A percentile compares a stretch with the other conserved stretches of the same genome.
Conservation (phyloP, 2,113 vertebrate genomes). For the Cinclus mexicanus region DNA sequence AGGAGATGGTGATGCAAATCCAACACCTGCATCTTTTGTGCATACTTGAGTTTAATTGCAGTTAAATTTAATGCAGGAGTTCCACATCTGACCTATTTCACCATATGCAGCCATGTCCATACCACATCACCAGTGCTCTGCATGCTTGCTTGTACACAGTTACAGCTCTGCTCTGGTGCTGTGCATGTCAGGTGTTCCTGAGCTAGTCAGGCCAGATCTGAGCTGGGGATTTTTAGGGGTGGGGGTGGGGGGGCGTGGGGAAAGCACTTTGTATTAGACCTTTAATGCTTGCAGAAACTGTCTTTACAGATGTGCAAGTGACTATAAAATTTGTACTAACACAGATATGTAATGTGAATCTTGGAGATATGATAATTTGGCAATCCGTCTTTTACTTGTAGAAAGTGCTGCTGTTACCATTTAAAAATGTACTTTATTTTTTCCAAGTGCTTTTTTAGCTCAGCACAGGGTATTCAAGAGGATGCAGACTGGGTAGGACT, state of each 20-base stretch:
- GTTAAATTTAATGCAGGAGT: neutral
- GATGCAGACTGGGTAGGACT: neutral
- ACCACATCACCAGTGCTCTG: neutral
- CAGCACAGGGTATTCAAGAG: neutral
- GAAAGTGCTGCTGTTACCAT: neutral
- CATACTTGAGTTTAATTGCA: neutral
- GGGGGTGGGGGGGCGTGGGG: too few species aligned
- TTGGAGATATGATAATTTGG: neutral
- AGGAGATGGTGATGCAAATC: neutral
- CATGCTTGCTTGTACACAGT: neutral
- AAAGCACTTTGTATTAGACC: neutral
- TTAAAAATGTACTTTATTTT: neutral
- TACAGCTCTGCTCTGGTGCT: neutral
- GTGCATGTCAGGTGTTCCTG: neutral
- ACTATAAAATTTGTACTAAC: neutral
- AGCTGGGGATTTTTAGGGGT: neutral
- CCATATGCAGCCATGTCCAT: neutral
- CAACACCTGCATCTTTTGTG: neutral
- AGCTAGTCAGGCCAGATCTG: neutral
- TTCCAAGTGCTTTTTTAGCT: neutral
- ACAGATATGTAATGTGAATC: neutral
- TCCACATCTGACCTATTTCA: neutral
- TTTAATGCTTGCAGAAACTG: neutral
- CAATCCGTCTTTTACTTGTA: neutral
- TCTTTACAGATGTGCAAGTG: neutral